Base-by-base conservation (phyloP, 2,888 invertebrate genomes). In the Belgica antarctica region DNA sequence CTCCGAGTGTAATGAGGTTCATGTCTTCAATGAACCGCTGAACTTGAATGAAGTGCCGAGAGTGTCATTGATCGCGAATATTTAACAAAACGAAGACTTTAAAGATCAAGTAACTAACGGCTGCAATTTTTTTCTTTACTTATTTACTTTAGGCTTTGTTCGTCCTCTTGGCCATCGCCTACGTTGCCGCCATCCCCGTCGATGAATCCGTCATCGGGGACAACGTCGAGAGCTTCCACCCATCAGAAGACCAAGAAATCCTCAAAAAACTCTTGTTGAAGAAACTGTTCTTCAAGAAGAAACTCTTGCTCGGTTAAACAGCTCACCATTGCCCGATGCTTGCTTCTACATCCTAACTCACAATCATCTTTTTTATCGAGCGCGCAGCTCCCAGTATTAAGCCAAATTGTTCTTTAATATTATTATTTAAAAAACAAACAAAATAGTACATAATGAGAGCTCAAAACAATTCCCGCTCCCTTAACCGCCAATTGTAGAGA, bases 111-210 rank as follows among this genome's bases (percentile, higher is more conserved):
- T 31, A 31, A 31, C 4, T 31, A 31, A 31, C 10, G 10, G n/a
- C n/a, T n/a, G n/a, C n/a, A 31, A 31, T 31, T 31, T n/a, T n/a
- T n/a, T n/a, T 31, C 31, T 31, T 31, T 31, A 31, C 15, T 41
- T 41, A 12, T n/a, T n/a, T n/a, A n/a, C n/a, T n/a, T 5, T 73
- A 79, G 79, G 75, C 76, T 24, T 72, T 79, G 71, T 75, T 78
- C 62, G 72, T 77, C 72, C 72, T 79, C 34, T 62, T 79, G 65
- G 74, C 77, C 68, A 72, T 76, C 63, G 77, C 76, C 31, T 68
- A 78, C 10, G 76, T 77, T 2, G 73, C 75, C 4, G 78, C 79
- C 7, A 75, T 76, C 52, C 79, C 79, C 46, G 73, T 76, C 27
- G 79, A 79, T 71, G 78, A 78, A 70, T 73, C 78, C 46, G 75